phyloP scores from a whole-genome alignment of 2,888 invertebrate genomes.

The Ennomos quercinarius region DNA sequence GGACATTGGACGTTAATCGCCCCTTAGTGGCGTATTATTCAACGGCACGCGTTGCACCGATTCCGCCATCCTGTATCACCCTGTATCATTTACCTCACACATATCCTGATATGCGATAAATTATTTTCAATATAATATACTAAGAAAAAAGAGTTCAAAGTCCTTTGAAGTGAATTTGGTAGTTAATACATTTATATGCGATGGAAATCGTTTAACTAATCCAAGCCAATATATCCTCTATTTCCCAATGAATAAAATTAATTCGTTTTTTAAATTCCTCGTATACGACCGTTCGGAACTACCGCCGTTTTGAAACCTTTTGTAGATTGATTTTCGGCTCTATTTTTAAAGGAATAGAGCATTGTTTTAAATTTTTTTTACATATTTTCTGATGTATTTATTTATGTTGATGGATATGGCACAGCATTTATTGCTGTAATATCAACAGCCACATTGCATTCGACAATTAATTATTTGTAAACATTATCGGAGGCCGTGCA shows the following conservation, averaged over 20 bases:
- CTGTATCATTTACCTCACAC: conserved; percentile 45
- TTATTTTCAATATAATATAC: conserved; percentile 39
- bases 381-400: conserved; percentile 52
- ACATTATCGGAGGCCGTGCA: conserved; percentile 70
- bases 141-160: conserved; percentile 26
- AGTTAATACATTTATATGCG: conserved; percentile 42
- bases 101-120: conserved; percentile 27
- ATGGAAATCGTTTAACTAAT: conserved; percentile 73
- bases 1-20: conserved; percentile 81
- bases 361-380: conserved; percentile 37
- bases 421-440: conserved; percentile 78
- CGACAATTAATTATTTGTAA: conserved; percentile 84
- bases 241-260: conserved; percentile 80
- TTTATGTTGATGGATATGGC: conserved; percentile 66
- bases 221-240: conserved; percentile 82
- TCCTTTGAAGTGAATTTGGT: conserved; percentile 3
- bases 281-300: conserved; percentile 67
- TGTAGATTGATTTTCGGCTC: conserved; percentile 34
- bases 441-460: conserved; percentile 78
- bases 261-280: conserved; percentile 73
- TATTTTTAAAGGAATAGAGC: conserved; percentile 42
- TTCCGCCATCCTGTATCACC: conserved; percentile 71
- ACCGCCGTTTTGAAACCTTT: conserved; percentile 17
- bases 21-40: conserved; percentile 83
- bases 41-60: conserved; percentile 80